Conservation (phyloP, 2,797 vertebrate species). For the Siniperca scherzeri region DNA sequence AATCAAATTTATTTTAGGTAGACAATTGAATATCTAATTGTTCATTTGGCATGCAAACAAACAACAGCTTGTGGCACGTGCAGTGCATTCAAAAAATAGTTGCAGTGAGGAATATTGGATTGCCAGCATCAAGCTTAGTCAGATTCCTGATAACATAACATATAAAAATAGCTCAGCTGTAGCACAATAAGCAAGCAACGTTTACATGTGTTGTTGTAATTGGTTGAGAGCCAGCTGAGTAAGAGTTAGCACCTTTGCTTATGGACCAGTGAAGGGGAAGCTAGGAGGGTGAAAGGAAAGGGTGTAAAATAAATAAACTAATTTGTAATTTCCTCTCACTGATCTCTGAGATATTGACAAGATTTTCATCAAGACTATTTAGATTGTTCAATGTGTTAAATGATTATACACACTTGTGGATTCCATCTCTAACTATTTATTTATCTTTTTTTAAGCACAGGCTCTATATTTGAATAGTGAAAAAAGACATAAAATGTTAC, state of each 20-base stretch:
- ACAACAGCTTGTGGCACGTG: background rate
- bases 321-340: background rate
- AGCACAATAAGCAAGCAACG: background rate
- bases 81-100: constrained; percentile 3
- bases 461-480: constrained; percentile 9
- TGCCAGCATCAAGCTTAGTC: background rate
- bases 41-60: constrained; percentile 16
- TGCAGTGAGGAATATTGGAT: constrained; percentile 5
- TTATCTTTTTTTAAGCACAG: background rate
- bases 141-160: background rate
- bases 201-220: constrained; percentile 1
- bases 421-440: background rate
- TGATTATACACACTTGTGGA: background rate
- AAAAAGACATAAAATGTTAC: background rate
- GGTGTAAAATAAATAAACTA: background rate
- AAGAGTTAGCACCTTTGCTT: background rate
- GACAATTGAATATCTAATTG: background rate
- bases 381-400: background rate
- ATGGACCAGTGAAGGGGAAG: background rate
- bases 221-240: background rate
- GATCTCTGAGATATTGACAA: background rate
- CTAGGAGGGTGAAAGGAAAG: background rate
- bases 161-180: background rate
- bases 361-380: background rate
- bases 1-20: background rate